Evolutionary conservation across 2,113 vertebrate species (phyloP), one percentile per base, ranked within the genome.

Genomic region (Glaucomys volans): DNA sequence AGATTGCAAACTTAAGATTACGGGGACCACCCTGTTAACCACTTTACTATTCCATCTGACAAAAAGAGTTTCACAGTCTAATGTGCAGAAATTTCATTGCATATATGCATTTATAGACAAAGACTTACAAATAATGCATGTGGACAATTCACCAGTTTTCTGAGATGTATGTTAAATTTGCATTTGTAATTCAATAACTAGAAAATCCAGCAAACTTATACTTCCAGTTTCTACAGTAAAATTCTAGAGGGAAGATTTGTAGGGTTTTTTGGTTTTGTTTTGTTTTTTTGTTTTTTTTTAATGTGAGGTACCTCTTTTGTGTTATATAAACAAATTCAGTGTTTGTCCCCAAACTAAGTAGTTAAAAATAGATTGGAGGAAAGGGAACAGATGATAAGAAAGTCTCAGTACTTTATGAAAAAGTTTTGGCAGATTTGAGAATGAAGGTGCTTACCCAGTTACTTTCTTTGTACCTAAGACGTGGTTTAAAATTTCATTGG

Each of bases 311-410:
- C 54, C 5, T 83, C 79, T 89, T 90, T 79, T 87, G 35, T 90
- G 52, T 83, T 82, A 40, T 20, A 35, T 50, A 79, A 89, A 74
- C 30, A 94, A 92, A 74, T 76, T 72, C 24, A 42, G 26, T 50
- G 32, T 52, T 44, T 66, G 47, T 17, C 28, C 6, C 20, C 47
- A 86, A 91, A 76, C 50, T 7, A 80, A 76, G 8, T 75, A 82
- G 62, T 62, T 93, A 79, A 94, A 95, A 67, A n/a, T 85, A 95
- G 35, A 66, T 81, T 57, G 30, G 40, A 69, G 17, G 50, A 83
- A 82, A 4, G 47, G 10, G 17, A 86, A 82, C 22, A 86, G 40
- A 83, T 54, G 22, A 76, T 71, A 87, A 92, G 57, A 92, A 69
- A 77, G 35, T 84, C 64, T 69, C 24, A 94, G 32, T 17, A 76